phyloP scores from a whole-genome alignment of 2,888 invertebrate species.

The Diplolepis rosae region DNA sequence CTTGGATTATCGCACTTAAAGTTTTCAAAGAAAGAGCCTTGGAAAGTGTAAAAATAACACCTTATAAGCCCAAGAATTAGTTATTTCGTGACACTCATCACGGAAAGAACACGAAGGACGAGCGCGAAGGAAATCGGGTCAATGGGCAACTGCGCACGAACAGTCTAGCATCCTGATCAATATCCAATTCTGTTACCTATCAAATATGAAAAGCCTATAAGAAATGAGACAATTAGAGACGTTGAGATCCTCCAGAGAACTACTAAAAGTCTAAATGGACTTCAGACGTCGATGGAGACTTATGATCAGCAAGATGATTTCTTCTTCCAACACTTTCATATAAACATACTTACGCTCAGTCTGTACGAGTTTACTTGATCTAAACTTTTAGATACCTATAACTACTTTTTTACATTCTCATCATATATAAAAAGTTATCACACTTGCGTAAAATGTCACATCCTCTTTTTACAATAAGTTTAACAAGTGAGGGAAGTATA shows the following conservation, averaged over 20 bases:
- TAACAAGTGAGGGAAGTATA: no score
- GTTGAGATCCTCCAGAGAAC: conserved; percentile 15
- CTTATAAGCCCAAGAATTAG: conserved; percentile 13
- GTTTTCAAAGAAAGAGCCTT: neutral
- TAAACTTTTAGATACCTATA: no score
- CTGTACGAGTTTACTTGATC: no score
- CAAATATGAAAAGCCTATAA: conserved; percentile 43
- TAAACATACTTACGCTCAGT: no score
- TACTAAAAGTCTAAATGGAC: conserved; percentile 14
- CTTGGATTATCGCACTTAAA: neutral
- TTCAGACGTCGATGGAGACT: neutral
- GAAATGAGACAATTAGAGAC: conserved; percentile 27
- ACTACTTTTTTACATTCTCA: no score
- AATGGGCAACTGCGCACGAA: conserved; percentile 49
- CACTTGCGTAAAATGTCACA: no score
- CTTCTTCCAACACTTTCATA: neutral
- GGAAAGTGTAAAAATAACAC: conserved; percentile 8
- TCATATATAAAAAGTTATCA: no score
- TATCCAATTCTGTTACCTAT: conserved; percentile 49
- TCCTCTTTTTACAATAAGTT: no score
- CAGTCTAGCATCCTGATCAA: conserved; percentile 52
- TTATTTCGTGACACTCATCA: conserved; percentile 26
- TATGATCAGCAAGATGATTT: neutral
- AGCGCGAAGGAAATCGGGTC: conserved; percentile 49
- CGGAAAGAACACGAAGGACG: conserved; percentile 46